Percentiles rank a stretch among this genome's conserved stretches.
These are phyloP conservation scores for Sebastolobus altivelis DNA, from an alignment of 2,797 vertebrate genomes.

Conservation along the genomic window DNA sequence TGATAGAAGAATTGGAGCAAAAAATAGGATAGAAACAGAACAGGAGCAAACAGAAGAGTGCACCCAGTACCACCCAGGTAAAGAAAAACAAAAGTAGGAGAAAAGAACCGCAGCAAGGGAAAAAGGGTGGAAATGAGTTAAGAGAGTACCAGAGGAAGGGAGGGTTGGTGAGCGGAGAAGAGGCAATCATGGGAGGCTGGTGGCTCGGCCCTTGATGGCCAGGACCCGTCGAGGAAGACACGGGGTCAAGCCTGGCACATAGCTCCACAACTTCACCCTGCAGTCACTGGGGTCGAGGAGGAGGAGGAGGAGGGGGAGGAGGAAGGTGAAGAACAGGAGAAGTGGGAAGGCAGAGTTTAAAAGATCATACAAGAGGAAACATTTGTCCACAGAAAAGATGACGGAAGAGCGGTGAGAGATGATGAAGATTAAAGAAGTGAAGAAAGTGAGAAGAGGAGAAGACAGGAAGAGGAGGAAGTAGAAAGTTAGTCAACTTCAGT, in stretches of 20 bases:
- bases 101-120: background rate
- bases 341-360: constrained; percentile 16
- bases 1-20: background rate
- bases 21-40: background rate
- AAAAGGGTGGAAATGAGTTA: constrained; percentile 47
- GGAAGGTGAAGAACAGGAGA: constrained; percentile 30
- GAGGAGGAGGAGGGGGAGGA: background rate
- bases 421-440: constrained; percentile 15
- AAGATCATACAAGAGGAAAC: constrained; percentile 27
- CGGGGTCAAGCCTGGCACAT: constrained; percentile 97
- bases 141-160: constrained; percentile 77
- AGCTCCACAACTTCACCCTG: constrained; percentile 99
- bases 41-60: background rate
- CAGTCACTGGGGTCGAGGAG: constrained; percentile 89
- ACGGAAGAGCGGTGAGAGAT: background rate
- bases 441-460: constrained; percentile 2
- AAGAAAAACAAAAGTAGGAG: constrained; percentile 1
- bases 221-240: constrained; percentile 98
- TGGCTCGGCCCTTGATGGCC: constrained; percentile 99
- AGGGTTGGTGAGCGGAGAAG: constrained; percentile 73
- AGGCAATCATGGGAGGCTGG: constrained; percentile 94
- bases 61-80: background rate
- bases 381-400: constrained; percentile 14
- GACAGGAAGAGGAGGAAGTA: constrained; percentile 9
- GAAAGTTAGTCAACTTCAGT: constrained; percentile 21